A percentile compares a stretch with the other conserved stretches of the same genome.
These are phyloP conservation scores for Callipepla squamata DNA, from an alignment of 2,113 vertebrate genomes.

Conservation along the genomic window DNA sequence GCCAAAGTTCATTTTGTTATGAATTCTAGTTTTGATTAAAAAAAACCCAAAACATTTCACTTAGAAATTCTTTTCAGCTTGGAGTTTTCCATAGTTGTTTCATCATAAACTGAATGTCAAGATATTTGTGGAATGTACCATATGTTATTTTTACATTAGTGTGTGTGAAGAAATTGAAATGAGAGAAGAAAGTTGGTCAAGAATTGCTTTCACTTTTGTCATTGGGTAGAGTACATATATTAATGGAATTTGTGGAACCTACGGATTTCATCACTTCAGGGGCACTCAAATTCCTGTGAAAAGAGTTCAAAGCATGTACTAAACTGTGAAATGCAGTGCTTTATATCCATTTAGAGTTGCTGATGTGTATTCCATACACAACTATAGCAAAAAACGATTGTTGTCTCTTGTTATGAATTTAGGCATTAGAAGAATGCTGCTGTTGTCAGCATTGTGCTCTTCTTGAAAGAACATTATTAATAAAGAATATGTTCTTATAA, in stretches of 20 bases:
- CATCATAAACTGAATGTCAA: not conserved
- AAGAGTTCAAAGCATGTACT: not conserved
- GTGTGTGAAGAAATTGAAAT: not conserved
- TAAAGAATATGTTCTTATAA: not conserved
- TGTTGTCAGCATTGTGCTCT: not conserved
- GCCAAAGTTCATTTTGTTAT: not conserved
- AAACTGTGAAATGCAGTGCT: not conserved
- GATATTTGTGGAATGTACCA: not conserved
- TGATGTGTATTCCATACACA: fast-evolving
- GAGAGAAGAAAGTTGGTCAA: not conserved
- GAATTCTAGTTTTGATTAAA: not conserved
- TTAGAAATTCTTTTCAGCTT: not conserved
- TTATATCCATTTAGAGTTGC: not conserved
- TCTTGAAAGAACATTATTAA: not conserved
- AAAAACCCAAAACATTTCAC: not conserved
- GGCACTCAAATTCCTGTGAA: not conserved
- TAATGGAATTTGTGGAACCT: not conserved
- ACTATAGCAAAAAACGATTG: not conserved
- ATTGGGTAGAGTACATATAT: not conserved
- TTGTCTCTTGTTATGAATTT: not conserved
- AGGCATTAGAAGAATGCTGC: not conserved
- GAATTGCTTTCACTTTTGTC: not conserved
- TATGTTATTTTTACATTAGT: not conserved
- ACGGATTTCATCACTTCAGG: not conserved
- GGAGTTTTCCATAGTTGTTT: not conserved